Conservation (phyloP, 1,140 invertebrate genomes). For the Bemisia tabaci region DNA sequence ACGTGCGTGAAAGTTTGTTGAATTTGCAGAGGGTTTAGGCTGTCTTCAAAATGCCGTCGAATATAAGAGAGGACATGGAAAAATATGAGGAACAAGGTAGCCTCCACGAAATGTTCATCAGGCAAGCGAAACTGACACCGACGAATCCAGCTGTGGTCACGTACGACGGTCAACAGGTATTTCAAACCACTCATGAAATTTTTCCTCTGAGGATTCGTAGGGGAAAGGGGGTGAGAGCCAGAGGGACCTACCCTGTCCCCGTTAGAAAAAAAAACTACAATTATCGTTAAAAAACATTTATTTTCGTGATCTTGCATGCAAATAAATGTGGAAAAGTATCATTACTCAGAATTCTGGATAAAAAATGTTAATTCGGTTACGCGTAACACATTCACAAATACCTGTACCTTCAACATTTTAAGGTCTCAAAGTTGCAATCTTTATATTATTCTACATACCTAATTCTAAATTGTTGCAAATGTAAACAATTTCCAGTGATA, state of each 20-base stretch:
- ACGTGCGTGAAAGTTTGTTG: too few species aligned
- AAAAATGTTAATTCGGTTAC: neutral
- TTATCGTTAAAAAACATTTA: neutral
- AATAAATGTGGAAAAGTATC: neutral
- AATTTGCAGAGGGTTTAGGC: too few species aligned
- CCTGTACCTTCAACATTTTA: too few species aligned
- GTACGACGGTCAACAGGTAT: slow-evolving; percentile 14
- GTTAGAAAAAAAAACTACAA: neutral
- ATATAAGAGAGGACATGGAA: slow-evolving; percentile 12
- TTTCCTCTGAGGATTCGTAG: neutral
- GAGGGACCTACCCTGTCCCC: neutral
- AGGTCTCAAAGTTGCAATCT: too few species aligned
- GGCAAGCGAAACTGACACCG: slow-evolving; percentile 20
- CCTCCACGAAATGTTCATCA: slow-evolving; percentile 22
- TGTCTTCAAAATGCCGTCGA: neutral
- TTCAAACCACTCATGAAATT: neutral
- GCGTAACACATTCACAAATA: too few species aligned
- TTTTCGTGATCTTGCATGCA: too few species aligned
- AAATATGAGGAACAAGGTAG: slow-evolving; percentile 22
- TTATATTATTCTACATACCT: too few species aligned
- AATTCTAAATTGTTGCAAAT: too few species aligned
- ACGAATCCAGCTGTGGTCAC: slow-evolving; percentile 18
- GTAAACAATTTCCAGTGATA: too few species aligned
- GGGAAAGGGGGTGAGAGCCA: neutral
- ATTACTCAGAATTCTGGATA: neutral